Conservation (phyloP, 2,113 vertebrate genomes). For the Platichthys flesus region DNA sequence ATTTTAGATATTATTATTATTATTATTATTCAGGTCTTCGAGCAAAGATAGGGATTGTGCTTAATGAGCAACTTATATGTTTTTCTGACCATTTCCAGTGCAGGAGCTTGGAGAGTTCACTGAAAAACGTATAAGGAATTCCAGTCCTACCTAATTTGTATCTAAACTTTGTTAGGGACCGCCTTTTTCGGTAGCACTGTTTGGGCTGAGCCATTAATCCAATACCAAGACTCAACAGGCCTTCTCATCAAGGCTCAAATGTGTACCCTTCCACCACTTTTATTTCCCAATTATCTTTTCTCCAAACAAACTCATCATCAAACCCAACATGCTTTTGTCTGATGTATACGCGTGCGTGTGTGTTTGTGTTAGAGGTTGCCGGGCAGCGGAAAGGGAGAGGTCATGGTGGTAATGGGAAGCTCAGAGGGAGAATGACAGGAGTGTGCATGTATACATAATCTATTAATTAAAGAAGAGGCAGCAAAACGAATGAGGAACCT, state of each 20-base stretch:
- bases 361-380: conserved; percentile 54
- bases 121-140: background rate
- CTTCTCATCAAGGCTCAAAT: background rate
- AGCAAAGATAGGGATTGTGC: background rate
- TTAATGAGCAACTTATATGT: background rate
- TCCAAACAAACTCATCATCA: conserved; percentile 16
- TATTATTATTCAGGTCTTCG: background rate
- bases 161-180: too few species aligned
- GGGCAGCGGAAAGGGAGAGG: conserved; percentile 80
- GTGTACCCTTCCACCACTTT: background rate
- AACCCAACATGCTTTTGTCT: background rate
- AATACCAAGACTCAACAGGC: too few species aligned
- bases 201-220: background rate
- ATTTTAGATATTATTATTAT: background rate
- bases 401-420: conserved; percentile 90
- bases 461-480: conserved; percentile 91
- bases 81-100: background rate
- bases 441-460: conserved; percentile 94
- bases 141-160: too few species aligned
- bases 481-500: conserved; percentile 79
- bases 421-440: conserved; percentile 86
- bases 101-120: background rate
- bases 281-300: background rate
- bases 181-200: background rate
- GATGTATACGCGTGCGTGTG: conserved; percentile 19